Percentiles rank a stretch among this genome's conserved stretches.
Conservation (phyloP, 2,113 vertebrate genomes). For the Crotalus tigris region DNA sequence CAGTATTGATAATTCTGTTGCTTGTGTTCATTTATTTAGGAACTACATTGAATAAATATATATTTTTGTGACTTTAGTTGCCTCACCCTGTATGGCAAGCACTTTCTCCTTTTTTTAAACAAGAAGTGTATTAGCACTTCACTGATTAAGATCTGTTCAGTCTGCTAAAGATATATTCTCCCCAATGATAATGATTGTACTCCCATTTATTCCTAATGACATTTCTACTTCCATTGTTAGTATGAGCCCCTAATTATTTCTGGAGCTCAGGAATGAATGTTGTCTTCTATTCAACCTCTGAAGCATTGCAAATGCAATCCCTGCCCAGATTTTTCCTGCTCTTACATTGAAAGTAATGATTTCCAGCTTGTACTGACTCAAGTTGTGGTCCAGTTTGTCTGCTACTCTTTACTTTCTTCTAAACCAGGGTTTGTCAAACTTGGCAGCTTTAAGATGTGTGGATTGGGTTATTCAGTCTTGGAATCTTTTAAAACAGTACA, state of each 20-base stretch:
- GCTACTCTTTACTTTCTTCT: not conserved
- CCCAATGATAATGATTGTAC: not conserved
- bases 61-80: not conserved
- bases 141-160: not conserved
- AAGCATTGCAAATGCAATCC: not conserved
- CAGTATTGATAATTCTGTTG: not conserved
- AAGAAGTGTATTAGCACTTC: not conserved
- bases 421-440: not conserved
- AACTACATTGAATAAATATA: not conserved
- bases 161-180: not conserved
- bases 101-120: not conserved
- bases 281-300: not conserved
- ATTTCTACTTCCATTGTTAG: not conserved
- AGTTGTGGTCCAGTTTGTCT: not conserved
- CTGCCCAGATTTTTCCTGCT: not conserved
- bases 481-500: not conserved
- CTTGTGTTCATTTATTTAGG: not conserved
- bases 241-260: not conserved
- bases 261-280: not conserved
- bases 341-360: not conserved
- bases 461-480: not conserved
- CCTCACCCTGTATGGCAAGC: not conserved
- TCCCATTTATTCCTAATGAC: not conserved
- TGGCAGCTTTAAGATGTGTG: not conserved
- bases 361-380: not conserved